Evolutionary conservation across 2,113 vertebrate genomes (phyloP), one percentile per base, ranked within the genome.

Genomic region (Anarrhichthys ocellatus): DNA sequence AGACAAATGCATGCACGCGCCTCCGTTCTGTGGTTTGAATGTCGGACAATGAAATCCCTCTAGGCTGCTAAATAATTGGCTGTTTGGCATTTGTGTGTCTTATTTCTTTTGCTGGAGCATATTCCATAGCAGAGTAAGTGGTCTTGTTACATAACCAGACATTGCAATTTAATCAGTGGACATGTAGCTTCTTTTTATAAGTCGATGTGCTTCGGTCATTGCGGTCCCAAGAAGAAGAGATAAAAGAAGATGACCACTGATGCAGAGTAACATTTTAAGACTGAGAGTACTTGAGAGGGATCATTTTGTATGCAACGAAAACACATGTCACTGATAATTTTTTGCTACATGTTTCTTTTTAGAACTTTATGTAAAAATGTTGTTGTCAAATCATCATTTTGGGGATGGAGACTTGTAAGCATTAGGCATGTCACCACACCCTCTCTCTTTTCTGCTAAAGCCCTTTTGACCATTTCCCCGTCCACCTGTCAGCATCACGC

Each of bases 1-100:
- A 64, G 63, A 85, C 73, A 52, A 78, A 79, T 27, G 6, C 58
- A 38, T 29, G 54, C 63, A 75, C 4, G 15, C n/a, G 68, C 68
- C 27, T 74, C 46, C 18, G 73, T 61, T 72, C 58, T 82, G 52
- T 52, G 52, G 62, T 73, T 87, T 90, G 86, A 86, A 88, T 83
- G 87, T 80, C 15, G 78, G 83, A 90, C 84, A 81, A 29, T 78
- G 34, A 86, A 87, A 87, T 66, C 62, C 90, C 94, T 85, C 73
- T 5, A 74, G 89, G 92, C 88, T 83, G 86, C 87, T 88, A 88
- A 91, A 92, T 94, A 93, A 94, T 93, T 94, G 93, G 81, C 76
- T 92, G 72, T 89, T 92, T 93, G 92, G 84, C 89, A 88, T 93
- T 93, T 94, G 78, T 90, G 77, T 76, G 48, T 85, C 61, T 87